These are phyloP conservation scores for Ianthella basta DNA, from an alignment of 37 sponge, comb jelly and placozoan species.

Conservation along the genomic window DNA sequence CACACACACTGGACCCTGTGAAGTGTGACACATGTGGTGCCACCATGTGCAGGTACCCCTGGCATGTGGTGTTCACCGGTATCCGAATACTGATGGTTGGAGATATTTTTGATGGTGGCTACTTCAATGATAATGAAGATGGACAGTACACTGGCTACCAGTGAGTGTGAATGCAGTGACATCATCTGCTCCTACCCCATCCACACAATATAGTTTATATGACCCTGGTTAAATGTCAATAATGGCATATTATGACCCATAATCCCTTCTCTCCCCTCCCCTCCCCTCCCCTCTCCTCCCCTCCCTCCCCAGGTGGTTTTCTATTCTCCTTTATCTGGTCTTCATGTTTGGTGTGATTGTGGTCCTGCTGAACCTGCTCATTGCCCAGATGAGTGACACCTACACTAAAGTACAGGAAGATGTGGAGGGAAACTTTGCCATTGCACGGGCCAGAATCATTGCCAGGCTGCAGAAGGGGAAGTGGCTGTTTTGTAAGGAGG, in stretches of 20 bases:
- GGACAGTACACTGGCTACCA: slow-evolving; percentile 11
- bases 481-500: neutral
- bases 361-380: slow-evolving; percentile 46
- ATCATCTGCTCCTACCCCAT: too few relatives aligned
- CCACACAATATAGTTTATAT: too few relatives aligned
- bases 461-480: slow-evolving; percentile 34
- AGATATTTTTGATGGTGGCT: neutral
- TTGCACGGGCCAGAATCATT: slow-evolving; percentile 32
- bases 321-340: slow-evolving; percentile 32
- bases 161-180: neutral
- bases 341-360: slow-evolving; percentile 43
- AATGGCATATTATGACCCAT: too few relatives aligned
- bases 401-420: slow-evolving; percentile 50
- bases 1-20: too few relatives aligned
- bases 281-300: too few relatives aligned
- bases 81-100: slow-evolving; percentile 8
- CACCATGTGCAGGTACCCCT: neutral
- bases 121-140: neutral
- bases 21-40: neutral
- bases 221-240: too few relatives aligned
- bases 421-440: slow-evolving; percentile 37
- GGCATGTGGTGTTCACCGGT: slow-evolving; percentile 26
- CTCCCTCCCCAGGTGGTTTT: slow-evolving; percentile 21
- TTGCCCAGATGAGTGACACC: slow-evolving; percentile 56
- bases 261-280: too few relatives aligned